Evolutionary conservation across 1,140 invertebrate genomes (phyloP).

Genomic region (Caenorhabditis inopinata): DNA sequence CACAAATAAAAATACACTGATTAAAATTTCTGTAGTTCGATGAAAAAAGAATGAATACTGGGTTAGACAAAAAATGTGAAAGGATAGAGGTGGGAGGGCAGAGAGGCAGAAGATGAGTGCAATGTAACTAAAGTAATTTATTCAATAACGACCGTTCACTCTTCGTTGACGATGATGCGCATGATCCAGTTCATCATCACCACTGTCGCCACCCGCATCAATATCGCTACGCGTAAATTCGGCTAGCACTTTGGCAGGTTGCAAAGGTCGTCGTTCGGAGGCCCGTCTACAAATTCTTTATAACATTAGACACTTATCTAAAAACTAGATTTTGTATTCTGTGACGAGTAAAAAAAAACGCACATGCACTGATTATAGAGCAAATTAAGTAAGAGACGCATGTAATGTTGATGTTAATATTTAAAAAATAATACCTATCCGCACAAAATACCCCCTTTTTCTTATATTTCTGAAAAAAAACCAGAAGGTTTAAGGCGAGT

Average conservation of each 20-base stretch:
- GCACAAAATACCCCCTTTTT: no score
- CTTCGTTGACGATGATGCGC: background rate
- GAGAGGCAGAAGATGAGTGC: no score
- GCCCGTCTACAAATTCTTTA: conserved; percentile 33
- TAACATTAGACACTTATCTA: no score
- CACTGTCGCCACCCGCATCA: background rate
- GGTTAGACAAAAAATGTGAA: background rate
- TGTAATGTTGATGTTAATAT: no score
- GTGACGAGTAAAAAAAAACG: no score
- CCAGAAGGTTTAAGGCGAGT: no score
- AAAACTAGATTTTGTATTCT: no score
- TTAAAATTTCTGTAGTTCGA: background rate
- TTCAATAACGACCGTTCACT: background rate
- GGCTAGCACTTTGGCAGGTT: conserved; percentile 37
- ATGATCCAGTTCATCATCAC: background rate
- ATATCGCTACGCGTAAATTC: conserved; percentile 30
- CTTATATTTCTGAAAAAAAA: no score
- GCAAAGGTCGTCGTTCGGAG: conserved; percentile 38
- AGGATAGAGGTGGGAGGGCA: background rate
- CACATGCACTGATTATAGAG: no score
- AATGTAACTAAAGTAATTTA: background rate
- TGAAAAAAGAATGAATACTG: background rate
- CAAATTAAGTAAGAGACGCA: no score
- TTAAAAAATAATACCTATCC: no score
- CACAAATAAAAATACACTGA: background rate